Conservation (phyloP, 1,140 invertebrate species). For the Drosophila navojoa region DNA sequence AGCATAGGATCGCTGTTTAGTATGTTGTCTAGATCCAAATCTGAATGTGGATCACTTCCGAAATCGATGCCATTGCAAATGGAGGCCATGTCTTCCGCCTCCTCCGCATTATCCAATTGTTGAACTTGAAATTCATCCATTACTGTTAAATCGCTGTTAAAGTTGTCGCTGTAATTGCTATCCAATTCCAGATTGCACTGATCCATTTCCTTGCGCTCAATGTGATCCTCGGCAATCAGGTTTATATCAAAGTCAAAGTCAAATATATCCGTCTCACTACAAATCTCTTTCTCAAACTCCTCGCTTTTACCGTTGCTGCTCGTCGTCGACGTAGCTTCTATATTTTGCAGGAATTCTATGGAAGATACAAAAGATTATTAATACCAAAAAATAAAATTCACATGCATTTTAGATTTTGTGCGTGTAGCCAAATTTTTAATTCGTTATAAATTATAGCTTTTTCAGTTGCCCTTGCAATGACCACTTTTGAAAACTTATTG, state of each 20-base stretch:
- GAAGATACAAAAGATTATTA: constrained; percentile 49
- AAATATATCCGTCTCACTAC: constrained; percentile 74
- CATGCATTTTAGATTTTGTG: background rate
- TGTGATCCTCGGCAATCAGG: constrained; percentile 72
- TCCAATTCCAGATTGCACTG: constrained; percentile 50
- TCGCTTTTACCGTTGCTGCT: constrained; percentile 59
- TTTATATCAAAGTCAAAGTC: constrained; percentile 79
- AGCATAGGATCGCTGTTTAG: constrained; percentile 49
- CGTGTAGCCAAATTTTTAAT: background rate
- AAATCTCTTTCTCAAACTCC: constrained; percentile 72
- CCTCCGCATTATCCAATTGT: constrained; percentile 35
- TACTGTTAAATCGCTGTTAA: constrained; percentile 38
- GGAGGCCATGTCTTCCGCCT: constrained; percentile 47
- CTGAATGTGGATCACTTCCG: constrained; percentile 23
- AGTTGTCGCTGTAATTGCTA: constrained; percentile 51
- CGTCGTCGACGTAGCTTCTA: constrained; percentile 70
- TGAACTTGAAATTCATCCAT: constrained; percentile 30
- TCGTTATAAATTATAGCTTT: too few species aligned
- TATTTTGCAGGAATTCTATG: constrained; percentile 81
- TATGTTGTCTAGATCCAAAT: constrained; percentile 49
- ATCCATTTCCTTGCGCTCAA: constrained; percentile 66
- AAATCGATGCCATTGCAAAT: constrained; percentile 48
- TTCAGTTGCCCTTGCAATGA: background rate
- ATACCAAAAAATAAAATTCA: constrained; percentile 6
- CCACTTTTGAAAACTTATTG: background rate